Conservation (phyloP, 2,113 vertebrate species). For the Xiphias gladius region DNA sequence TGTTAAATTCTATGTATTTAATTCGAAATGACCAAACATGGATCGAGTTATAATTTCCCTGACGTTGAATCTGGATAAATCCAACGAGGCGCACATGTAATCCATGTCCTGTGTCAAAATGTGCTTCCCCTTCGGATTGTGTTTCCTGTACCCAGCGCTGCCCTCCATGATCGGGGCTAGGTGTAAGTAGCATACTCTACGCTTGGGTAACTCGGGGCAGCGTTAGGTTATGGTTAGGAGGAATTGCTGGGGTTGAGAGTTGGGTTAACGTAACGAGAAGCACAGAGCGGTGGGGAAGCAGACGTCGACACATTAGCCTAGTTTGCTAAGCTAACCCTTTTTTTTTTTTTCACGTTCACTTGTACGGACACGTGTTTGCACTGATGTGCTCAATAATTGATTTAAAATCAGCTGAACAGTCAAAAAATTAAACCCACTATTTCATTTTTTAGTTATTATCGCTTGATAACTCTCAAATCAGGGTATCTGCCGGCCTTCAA, state of each 20-base stretch:
- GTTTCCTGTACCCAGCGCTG: neutral
- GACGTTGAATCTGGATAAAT: neutral
- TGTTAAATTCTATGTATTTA: neutral
- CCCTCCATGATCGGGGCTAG: neutral
- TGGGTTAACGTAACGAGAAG: neutral
- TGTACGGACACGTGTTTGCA: slow-evolving; percentile 55
- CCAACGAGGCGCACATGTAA: neutral
- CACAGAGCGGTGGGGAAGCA: neutral
- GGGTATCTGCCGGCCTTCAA: neutral
- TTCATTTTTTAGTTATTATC: neutral
- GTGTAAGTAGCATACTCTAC: neutral
- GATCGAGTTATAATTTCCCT: rapidly evolving
- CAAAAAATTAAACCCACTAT: rapidly evolving
- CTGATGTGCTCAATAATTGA: slow-evolving; percentile 2
- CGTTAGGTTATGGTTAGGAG: too few species aligned
- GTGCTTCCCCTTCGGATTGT: too few species aligned
- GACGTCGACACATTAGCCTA: neutral
- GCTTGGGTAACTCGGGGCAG: neutral
- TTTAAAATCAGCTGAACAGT: neutral
- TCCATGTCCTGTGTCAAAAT: slow-evolving; percentile 1
- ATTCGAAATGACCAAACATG: rapidly evolving
- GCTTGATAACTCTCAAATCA: rapidly evolving
- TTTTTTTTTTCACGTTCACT: slow-evolving; percentile 4
- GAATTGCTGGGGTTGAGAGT: neutral
- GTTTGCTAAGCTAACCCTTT: slow-evolving; percentile 12